phyloP scores from a whole-genome alignment of 2,797 vertebrate species.

The Microctenopoma stevenorrisi region DNA sequence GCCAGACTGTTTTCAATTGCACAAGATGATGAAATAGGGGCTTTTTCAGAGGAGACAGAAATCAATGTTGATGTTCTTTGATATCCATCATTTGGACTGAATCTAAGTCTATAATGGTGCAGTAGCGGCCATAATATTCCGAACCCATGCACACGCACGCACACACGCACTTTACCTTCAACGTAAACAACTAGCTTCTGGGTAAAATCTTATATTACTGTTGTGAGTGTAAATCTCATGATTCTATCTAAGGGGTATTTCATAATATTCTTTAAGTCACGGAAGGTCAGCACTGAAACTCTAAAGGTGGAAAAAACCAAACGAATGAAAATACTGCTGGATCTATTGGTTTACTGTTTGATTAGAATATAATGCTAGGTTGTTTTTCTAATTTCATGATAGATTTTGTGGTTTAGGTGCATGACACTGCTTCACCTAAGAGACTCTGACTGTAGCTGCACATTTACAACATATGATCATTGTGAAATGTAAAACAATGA shows the following conservation, averaged over 20 bases:
- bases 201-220: slow-evolving; percentile 16
- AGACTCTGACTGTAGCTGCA: slow-evolving; percentile 7
- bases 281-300: slow-evolving; percentile 16
- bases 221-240: slow-evolving; percentile 30
- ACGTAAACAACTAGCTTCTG: slow-evolving; percentile 36
- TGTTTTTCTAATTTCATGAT: neutral
- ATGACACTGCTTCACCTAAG: neutral
- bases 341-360: neutral
- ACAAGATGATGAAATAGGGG: slow-evolving; percentile 65
- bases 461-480: slow-evolving; percentile 25
- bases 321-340: neutral
- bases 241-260: slow-evolving; percentile 30
- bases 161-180: neutral
- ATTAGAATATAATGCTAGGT: neutral
- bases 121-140: slow-evolving; percentile 31
- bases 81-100: slow-evolving; percentile 75
- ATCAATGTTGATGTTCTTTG: slow-evolving; percentile 71
- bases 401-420: neutral
- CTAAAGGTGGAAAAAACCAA: neutral
- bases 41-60: slow-evolving; percentile 64
- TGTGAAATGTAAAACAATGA: slow-evolving; percentile 21
- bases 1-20: slow-evolving; percentile 45
- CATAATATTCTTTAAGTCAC: slow-evolving; percentile 17
- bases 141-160: slow-evolving; percentile 9
- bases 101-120: slow-evolving; percentile 44